Conservation (phyloP, 2,113 vertebrate species). For the Erythrolamprus reginae region DNA sequence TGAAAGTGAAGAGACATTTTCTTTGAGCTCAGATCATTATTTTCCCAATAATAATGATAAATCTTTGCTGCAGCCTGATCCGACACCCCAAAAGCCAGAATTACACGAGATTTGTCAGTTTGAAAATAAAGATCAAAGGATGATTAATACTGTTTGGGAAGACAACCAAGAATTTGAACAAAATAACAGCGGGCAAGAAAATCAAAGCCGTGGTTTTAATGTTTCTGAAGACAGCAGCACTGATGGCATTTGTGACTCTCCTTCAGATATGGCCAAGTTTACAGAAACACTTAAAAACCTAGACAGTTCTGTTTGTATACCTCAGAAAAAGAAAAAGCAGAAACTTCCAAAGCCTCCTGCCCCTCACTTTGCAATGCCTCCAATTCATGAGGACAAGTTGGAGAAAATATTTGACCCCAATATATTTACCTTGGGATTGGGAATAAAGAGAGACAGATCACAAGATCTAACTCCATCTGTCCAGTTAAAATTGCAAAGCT, state of each 20-base stretch:
- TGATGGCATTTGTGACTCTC: constrained; percentile 71
- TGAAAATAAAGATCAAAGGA: constrained; percentile 43
- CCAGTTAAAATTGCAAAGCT: constrained; percentile 77
- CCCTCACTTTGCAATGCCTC: constrained; percentile 82
- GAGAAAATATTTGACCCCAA: constrained; percentile 86
- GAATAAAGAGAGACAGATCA: constrained; percentile 67
- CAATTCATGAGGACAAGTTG: constrained; percentile 86
- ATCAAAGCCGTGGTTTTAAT: constrained; percentile 54
- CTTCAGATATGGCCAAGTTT: constrained; percentile 82
- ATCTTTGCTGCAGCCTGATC: constrained; percentile 19
- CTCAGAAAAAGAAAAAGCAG: constrained; percentile 78
- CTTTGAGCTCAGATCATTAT: constrained; percentile 17
- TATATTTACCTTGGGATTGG: constrained; percentile 83
- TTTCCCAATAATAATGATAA: constrained; percentile 26
- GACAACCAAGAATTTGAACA: constrained; percentile 50
- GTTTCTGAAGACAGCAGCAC: constrained; percentile 68
- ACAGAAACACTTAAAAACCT: constrained; percentile 86
- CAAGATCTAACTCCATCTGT: constrained; percentile 73
- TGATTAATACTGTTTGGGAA: constrained; percentile 19
- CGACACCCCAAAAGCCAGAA: constrained; percentile 14
- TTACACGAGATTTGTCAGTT: constrained; percentile 35
- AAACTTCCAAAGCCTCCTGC: constrained; percentile 72
- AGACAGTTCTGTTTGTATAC: constrained; percentile 78
- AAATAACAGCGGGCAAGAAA: constrained; percentile 49
- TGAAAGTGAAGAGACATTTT: constrained; percentile 22